phyloP scores from a whole-genome alignment of 2,888 invertebrate species.

The Panzeria rudis region DNA sequence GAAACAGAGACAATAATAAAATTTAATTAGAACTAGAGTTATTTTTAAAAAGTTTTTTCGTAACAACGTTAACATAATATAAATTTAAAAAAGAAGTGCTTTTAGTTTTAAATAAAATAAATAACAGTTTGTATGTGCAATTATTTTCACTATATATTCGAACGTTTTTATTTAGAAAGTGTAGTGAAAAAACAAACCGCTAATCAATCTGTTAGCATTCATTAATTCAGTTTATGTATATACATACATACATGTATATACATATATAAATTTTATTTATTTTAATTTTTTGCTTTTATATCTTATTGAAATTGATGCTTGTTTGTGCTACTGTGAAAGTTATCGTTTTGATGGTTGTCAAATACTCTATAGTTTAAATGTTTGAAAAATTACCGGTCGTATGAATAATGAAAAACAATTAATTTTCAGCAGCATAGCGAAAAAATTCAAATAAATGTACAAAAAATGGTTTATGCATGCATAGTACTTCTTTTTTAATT shows the following conservation, averaged over 20 bases:
- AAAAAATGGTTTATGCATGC: slow-evolving; percentile 18
- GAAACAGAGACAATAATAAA: slow-evolving; percentile 66
- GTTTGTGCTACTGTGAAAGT: slow-evolving; percentile 22
- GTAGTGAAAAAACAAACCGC: background rate
- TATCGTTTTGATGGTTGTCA: slow-evolving; percentile 49
- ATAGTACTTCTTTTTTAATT: background rate
- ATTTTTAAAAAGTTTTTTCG: background rate
- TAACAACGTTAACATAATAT: slow-evolving; percentile 19
- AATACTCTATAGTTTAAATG: slow-evolving; percentile 69
- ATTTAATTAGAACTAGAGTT: slow-evolving; percentile 53
- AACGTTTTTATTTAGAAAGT: background rate
- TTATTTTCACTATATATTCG: background rate
- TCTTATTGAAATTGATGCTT: slow-evolving; percentile 3
- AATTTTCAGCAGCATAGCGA: slow-evolving; percentile 72
- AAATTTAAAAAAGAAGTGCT: slow-evolving; percentile 6
- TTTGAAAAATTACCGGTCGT: slow-evolving; percentile 77
- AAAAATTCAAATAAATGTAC: slow-evolving; percentile 31
- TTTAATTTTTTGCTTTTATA: background rate
- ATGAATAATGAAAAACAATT: slow-evolving; percentile 77
- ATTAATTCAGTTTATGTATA: background rate
- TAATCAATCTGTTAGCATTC: background rate
- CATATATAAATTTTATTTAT: background rate
- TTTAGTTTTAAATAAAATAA: background rate
- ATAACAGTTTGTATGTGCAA: slow-evolving; percentile 9
- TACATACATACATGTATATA: no score